Base-by-base conservation (phyloP, 2,888 invertebrate genomes). In the Heliconius sara region DNA sequence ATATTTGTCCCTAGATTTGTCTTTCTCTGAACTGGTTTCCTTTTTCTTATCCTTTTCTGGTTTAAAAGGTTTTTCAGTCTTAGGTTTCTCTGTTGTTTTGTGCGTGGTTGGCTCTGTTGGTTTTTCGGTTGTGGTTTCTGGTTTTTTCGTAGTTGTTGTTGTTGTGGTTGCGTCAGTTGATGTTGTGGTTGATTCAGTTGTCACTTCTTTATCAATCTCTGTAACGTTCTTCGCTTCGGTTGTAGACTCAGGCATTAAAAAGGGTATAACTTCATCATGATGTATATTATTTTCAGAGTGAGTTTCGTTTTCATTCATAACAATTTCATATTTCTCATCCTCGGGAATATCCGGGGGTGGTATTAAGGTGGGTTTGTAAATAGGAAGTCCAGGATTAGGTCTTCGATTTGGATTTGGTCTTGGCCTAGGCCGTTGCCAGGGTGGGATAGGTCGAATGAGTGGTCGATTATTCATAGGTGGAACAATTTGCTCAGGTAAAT, bases 401-500 rank as follows among this genome's bases (percentile, higher is more conserved):
- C 96, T 91, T 34, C 96, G 92, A 68, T 90, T 93, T 5, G 94
- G 95, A 71, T 67, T 76, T 6, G 95, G 95, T 77, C 96, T 90
- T 0, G 96, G 97, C 80, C 96, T 93, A 39, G 96, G 96, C 76
- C 96, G 91, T 83, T 96, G 96, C 97, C 97, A 97, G 0, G 97
- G 96, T 12, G 96, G 97, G 78, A 96, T 95, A 2, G 96, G 96
- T 30, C 96, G 95, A 6, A 96, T 94, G 70, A 96, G 95, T 34
- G 97, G 97, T 80, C 97, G 91, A 82, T 96, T 95, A 81, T 89
- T 91, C 84, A 95, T 86, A 82, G 95, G 93, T n/a, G 97, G 97
- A 13, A 97, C 97, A 77, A 97, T 96, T 88, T 97, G 97, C 85
- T 98, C 97, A 4, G 97, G 97, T 81, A 97, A 92, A 83, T 97